Evolutionary conservation across 2,113 vertebrate species (phyloP).

Genomic region (Ondatra zibethicus): DNA sequence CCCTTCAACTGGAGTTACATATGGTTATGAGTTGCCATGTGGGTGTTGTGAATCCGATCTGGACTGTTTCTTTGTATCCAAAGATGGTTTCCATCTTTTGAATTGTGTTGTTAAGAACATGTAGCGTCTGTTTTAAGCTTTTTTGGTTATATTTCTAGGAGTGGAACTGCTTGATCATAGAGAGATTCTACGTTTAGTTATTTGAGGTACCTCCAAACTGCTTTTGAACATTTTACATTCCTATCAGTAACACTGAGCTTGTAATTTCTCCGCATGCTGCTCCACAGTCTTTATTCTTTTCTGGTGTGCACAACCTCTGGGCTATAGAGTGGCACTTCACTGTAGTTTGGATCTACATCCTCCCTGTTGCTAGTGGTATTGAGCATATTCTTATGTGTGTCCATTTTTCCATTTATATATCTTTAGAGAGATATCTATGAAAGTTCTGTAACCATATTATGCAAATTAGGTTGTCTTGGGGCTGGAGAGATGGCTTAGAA

Average conservation of each 20-base stretch:
- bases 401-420: background rate
- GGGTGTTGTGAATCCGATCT: background rate
- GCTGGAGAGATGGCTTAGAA: no score
- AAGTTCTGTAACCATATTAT: background rate
- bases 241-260: background rate
- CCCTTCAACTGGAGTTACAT: background rate
- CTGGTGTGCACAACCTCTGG: background rate
- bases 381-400: background rate
- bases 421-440: background rate
- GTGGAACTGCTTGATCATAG: background rate
- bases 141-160: constrained; percentile 2
- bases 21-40: background rate
- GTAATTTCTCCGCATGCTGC: background rate
- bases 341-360: constrained; percentile 5
- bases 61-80: background rate
- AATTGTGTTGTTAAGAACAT: constrained; percentile 15
- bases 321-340: background rate
- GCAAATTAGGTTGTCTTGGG: background rate
- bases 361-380: background rate
- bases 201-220: background rate
- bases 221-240: background rate
- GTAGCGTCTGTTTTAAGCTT: background rate
- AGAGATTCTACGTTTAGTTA: background rate
- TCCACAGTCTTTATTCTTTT: background rate
- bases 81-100: background rate